Base-by-base conservation (phyloP, 2,113 vertebrate species). In the Diphyllodes magnificus region DNA sequence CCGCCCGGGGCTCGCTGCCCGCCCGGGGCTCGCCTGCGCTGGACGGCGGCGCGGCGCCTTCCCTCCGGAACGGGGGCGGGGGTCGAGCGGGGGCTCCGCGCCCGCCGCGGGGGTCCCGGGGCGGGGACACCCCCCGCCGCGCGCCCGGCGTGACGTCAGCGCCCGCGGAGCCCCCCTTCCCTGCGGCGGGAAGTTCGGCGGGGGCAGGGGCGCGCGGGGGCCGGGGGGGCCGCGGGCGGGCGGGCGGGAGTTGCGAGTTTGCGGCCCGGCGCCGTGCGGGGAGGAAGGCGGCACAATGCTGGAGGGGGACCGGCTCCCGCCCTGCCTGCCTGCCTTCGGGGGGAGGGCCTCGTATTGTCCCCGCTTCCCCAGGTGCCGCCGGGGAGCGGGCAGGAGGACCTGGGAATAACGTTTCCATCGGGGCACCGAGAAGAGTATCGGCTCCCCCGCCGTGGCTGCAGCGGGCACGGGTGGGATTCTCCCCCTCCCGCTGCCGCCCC, bases 401-500 rank as follows among this genome's bases (percentile, higher is more conserved):
- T 23, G 72, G 45, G 12, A 49, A 39, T n/a, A 4, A 4, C 24
- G 37, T 44, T 85, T 27, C 30, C 37, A 0, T n/a, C 11, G 35
- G 40, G 33, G 25, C 6, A 2, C 35, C 9, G 23, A 13, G 60
- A 2, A 22, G 73, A 4, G 23, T 0, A 33, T 15, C 35, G 33
- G 35, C 23, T 59, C 31, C 10, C 11, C 5, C n/a, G 20, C 25
- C 4, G 28, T 15, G 25, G 6, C 28, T 9, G 63, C 37, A 22
- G 51, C n/a, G 13, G 65, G 39, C 54, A 8, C 20, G 30, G 64
- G 22, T 31, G 66, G 35, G 53, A 63, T 75, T 39, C 13, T 8
- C 22, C 10, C 5, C 1, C 39, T 14, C 6, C 18, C 8, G 10
- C 40, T 27, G 42, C 15, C 35, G 7, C 1, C 30, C 28, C 4